Evolutionary conservation across 2,888 invertebrate genomes (phyloP).

Genomic region (Cephus pulcher): DNA sequence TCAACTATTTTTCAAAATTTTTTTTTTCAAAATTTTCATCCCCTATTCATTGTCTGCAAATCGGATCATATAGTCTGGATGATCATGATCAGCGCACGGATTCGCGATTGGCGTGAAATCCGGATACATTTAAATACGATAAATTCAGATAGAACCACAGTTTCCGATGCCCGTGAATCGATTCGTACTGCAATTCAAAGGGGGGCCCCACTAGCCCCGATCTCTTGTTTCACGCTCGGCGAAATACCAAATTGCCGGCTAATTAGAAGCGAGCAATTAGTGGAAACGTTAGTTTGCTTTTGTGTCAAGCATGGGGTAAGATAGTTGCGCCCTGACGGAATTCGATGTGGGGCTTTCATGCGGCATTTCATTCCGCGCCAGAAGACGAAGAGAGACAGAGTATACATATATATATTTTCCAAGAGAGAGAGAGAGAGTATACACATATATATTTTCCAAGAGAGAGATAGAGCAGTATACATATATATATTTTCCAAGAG

Average conservation of each 20-base stretch:
- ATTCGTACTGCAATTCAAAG: slow-evolving; percentile 29
- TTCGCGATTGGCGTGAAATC: too few species aligned
- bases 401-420: too few species aligned
- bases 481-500: background rate
- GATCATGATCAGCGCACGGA: too few species aligned
- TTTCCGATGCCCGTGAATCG: slow-evolving; percentile 26
- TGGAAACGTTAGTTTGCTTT: slow-evolving; percentile 50
- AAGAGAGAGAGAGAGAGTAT: background rate
- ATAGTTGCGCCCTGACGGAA: slow-evolving; percentile 10
- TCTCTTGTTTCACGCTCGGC: slow-evolving; percentile 49
- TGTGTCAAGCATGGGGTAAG: slow-evolving; percentile 33
- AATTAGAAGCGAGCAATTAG: slow-evolving; percentile 52
- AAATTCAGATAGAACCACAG: background rate
- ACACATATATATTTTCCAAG: background rate
- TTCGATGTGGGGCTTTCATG: slow-evolving; percentile 15
- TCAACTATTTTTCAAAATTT: too few species aligned
- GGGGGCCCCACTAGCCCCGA: slow-evolving; percentile 22
- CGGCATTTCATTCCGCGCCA: slow-evolving; percentile 9
- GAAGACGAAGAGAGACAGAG: background rate
- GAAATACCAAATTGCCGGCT: slow-evolving; percentile 45
- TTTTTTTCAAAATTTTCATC: too few species aligned
- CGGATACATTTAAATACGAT: too few species aligned
- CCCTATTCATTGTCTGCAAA: too few species aligned
- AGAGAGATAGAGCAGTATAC: background rate
- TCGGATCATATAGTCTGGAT: too few species aligned